Conservation (phyloP, 2,888 invertebrate genomes). For the Cinara cedri region DNA sequence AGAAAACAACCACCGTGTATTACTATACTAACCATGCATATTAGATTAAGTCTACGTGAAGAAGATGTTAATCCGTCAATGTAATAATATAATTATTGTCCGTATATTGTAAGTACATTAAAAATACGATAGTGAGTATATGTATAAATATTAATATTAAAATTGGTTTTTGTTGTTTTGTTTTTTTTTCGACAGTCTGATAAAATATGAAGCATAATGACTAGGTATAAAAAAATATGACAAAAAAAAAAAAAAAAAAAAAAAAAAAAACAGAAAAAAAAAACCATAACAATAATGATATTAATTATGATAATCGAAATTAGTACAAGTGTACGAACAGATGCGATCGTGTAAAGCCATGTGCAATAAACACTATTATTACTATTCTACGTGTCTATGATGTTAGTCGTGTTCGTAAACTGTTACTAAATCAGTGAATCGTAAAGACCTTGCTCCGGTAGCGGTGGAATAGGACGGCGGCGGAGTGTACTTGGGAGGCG, state of each 20-base stretch:
- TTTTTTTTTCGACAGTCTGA: neutral
- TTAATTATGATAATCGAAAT: too few relatives aligned
- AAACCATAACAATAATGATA: slow-evolving; percentile 9
- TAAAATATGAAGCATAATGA: slow-evolving; percentile 14
- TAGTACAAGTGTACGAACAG: too few relatives aligned
- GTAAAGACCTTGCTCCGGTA: slow-evolving; percentile 72
- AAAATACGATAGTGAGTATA: neutral
- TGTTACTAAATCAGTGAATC: slow-evolving; percentile 50
- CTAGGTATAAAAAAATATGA: slow-evolving; percentile 33
- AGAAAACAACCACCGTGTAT: slow-evolving; percentile 11
- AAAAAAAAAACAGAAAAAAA: neutral
- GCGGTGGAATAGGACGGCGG: slow-evolving; percentile 92
- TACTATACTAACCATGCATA: neutral
- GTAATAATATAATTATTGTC: neutral
- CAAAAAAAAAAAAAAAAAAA: slow-evolving; percentile 1
- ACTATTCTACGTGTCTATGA: neutral
- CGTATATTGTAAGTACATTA: slow-evolving; percentile 8
- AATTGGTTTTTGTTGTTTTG: neutral
- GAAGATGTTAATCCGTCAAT: neutral
- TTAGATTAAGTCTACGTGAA: neutral
- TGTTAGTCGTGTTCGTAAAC: slow-evolving; percentile 52
- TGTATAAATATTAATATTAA: slow-evolving; percentile 5
- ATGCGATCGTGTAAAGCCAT: slow-evolving; percentile 4
- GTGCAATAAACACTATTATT: neutral
- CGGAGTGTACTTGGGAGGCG: slow-evolving; percentile 84